These are phyloP conservation scores for Octopus sinensis DNA, from an alignment of 1,140 invertebrate genomes.

Conservation along the genomic window DNA sequence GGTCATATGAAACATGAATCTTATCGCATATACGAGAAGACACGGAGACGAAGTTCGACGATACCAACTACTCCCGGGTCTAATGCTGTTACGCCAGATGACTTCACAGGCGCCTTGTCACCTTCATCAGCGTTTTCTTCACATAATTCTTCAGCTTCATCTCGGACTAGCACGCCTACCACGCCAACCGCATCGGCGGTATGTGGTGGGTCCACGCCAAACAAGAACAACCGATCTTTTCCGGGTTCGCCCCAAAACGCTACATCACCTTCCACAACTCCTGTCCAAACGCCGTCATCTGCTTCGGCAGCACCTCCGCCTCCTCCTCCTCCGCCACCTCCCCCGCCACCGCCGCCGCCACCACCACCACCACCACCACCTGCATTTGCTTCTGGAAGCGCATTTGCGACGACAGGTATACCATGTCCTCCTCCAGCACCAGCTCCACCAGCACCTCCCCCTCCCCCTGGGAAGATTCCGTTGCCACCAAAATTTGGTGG, in stretches of 20 bases:
- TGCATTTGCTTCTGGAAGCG: neutral
- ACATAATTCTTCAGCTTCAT: neutral
- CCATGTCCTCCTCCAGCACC: slow-evolving; percentile 24
- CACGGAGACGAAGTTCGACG: slow-evolving; percentile 50
- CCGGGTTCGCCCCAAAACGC: too few relatives aligned
- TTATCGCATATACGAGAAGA: slow-evolving; percentile 24
- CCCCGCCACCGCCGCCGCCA: slow-evolving; percentile 22
- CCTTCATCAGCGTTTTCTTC: neutral
- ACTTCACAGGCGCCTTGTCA: neutral
- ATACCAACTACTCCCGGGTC: slow-evolving; percentile 20
- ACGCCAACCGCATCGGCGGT: neutral
- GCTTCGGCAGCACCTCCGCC: too few relatives aligned
- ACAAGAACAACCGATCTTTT: too few relatives aligned
- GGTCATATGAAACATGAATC: slow-evolving; percentile 25
- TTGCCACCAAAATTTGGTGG: slow-evolving; percentile 33
- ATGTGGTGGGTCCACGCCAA: too few relatives aligned
- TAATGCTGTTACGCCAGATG: slow-evolving; percentile 6
- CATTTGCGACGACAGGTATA: neutral
- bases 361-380: slow-evolving; percentile 21
- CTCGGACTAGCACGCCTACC: neutral
- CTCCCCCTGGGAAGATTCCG: slow-evolving; percentile 43
- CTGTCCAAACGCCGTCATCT: too few relatives aligned
- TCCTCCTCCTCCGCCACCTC: slow-evolving; percentile 12
- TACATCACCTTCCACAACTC: too few relatives aligned
- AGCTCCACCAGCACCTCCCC: slow-evolving; percentile 53